These are phyloP conservation scores for Proteles cristata DNA, from an alignment of 2,113 vertebrate species.

Conservation along the genomic window DNA sequence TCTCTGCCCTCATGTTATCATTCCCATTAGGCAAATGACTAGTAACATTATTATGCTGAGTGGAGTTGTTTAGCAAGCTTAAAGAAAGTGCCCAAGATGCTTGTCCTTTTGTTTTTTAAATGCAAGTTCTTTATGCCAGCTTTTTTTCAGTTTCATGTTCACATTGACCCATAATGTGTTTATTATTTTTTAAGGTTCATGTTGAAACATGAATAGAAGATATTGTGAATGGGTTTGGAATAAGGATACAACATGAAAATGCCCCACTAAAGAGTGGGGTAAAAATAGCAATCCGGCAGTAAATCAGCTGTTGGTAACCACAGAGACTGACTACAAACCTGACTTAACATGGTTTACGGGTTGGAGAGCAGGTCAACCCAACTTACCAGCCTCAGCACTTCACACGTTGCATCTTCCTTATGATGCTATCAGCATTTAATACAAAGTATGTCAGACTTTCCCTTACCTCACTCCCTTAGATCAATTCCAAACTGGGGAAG, in stretches of 20 bases:
- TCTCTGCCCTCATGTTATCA: not conserved
- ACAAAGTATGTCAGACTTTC: not conserved
- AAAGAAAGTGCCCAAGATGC: not conserved
- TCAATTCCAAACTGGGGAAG: not conserved
- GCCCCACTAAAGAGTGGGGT: not conserved
- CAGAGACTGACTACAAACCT: not conserved
- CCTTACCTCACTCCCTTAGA: not conserved
- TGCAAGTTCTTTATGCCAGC: too few species aligned
- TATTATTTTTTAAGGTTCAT: not conserved
- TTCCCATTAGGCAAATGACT: not conserved
- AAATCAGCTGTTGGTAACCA: not conserved
- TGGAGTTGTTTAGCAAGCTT: not conserved
- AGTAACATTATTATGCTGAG: not conserved
- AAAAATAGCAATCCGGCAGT: not conserved
- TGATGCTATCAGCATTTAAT: not conserved
- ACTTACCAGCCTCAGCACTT: not conserved
- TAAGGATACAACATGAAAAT: not conserved
- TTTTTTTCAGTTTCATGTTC: not conserved
- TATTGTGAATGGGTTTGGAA: not conserved
- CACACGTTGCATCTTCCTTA: rapidly evolving
- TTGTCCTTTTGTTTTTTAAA: not conserved
- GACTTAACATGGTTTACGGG: not conserved
- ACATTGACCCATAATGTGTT: not conserved
- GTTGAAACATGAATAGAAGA: not conserved
- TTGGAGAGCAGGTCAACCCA: not conserved